These are phyloP conservation scores for Mechanitis messenoides DNA, from an alignment of 2,888 invertebrate genomes.

Conservation along the genomic window DNA sequence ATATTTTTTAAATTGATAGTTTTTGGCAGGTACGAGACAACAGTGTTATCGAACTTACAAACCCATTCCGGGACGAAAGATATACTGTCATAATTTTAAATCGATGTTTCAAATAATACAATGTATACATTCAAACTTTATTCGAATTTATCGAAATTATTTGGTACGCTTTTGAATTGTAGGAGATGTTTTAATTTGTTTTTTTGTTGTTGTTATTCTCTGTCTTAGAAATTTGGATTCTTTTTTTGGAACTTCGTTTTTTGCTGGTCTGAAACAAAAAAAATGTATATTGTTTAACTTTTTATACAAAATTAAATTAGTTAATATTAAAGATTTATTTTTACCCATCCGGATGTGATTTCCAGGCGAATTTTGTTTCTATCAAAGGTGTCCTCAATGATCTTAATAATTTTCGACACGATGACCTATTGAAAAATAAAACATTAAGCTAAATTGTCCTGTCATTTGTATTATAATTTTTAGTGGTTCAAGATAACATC, in stretches of 20 bases:
- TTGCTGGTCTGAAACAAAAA: not conserved
- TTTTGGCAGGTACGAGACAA: no score
- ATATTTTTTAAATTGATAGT: no score
- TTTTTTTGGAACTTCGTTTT: not conserved
- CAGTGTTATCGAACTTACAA: no score
- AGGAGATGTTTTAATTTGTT: not conserved
- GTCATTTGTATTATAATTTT: not conserved
- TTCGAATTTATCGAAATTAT: not conserved
- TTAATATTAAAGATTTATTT: not conserved
- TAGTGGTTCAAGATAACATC: not conserved
- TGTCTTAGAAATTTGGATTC: not conserved
- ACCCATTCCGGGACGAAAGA: no score
- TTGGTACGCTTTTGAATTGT: slow-evolving; percentile 2
- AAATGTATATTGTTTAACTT: not conserved
- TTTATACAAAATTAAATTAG: not conserved
- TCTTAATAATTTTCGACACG: slow-evolving; percentile 44
- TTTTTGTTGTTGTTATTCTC: not conserved
- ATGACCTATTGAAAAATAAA: slow-evolving; percentile 34
- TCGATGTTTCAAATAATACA: not conserved
- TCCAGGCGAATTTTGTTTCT: slow-evolving; percentile 47
- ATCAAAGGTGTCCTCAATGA: slow-evolving; percentile 39
- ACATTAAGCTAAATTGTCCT: not conserved
- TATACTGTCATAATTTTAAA: no score
- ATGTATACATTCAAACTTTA: not conserved
- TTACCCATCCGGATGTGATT: slow-evolving; percentile 37